Evolutionary conservation across 2,888 invertebrate species (phyloP).

Genomic region (Pyrrhia umbra): DNA sequence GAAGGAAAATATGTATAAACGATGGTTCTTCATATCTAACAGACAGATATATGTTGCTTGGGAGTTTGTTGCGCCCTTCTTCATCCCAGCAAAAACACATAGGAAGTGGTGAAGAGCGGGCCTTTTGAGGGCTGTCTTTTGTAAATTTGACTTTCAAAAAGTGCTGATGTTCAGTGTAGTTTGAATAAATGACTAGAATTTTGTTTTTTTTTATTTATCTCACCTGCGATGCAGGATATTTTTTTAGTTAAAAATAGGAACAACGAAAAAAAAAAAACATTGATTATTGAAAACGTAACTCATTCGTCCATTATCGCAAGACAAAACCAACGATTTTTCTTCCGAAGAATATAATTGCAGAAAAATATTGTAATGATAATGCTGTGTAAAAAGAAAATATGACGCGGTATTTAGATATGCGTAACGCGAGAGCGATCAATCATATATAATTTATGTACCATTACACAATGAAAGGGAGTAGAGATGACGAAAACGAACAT

Average conservation of each 20-base stretch:
- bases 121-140: too few species aligned
- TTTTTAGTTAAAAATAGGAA: not conserved
- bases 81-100: too few species aligned
- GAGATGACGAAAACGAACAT: conserved; percentile 47
- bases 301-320: not conserved
- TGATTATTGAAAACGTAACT: not conserved
- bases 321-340: conserved; percentile 49
- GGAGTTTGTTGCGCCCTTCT: too few species aligned
- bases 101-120: too few species aligned
- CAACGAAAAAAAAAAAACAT: not conserved
- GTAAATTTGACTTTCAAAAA: too few species aligned
- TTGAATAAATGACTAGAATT: too few species aligned
- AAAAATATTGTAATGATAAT: conserved; percentile 57
- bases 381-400: conserved; percentile 50
- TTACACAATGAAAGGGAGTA: conserved; percentile 53
- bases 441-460: conserved; percentile 64
- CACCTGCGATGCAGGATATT: too few species aligned
- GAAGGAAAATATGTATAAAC: too few species aligned
- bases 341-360: conserved; percentile 43
- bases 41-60: too few species aligned
- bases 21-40: too few species aligned
- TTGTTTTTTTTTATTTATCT: too few species aligned
- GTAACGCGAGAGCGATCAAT: conserved; percentile 54
- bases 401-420: conserved; percentile 55
- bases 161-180: too few species aligned